Evolutionary conservation across 2,888 invertebrate genomes (phyloP).

Genomic region (Rugalucina vietnamica): DNA sequence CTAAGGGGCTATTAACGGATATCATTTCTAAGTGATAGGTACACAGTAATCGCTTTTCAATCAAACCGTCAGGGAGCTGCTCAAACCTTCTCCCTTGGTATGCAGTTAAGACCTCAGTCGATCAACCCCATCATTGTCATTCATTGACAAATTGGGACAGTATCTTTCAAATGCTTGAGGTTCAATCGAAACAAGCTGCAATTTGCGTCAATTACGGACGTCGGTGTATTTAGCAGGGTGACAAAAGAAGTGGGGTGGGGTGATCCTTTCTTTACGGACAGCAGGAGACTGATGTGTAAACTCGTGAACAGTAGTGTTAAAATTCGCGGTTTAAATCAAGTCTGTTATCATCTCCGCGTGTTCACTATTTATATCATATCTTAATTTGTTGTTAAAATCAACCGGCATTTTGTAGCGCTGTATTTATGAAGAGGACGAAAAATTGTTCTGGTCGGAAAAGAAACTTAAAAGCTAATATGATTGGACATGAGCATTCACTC

Average conservation of each 20-base stretch:
- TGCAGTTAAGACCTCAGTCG: conserved; percentile 10
- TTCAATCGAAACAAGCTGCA: background rate
- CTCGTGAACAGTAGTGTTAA: conserved; percentile 1
- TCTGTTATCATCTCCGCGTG: conserved; percentile 36
- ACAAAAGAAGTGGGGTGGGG: conserved; percentile 5
- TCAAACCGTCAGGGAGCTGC: conserved; percentile 15
- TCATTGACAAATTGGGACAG: conserved; percentile 8
- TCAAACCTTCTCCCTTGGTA: background rate
- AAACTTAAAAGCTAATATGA: background rate
- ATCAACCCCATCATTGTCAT: too few relatives aligned
- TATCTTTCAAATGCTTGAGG: conserved; percentile 1
- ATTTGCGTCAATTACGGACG: conserved; percentile 6
- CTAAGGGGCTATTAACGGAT: conserved; percentile 41
- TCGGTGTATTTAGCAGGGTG: conserved; percentile 5
- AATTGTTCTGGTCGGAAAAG: background rate
- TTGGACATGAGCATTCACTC: background rate
- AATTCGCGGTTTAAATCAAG: conserved; percentile 3
- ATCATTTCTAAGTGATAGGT: conserved; percentile 57
- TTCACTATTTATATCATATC: conserved; percentile 26
- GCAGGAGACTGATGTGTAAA: conserved; percentile 9
- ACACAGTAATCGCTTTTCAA: conserved; percentile 33
- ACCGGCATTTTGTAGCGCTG: background rate
- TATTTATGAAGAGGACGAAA: background rate
- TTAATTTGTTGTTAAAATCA: conserved; percentile 20
- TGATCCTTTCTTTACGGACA: background rate